Base-by-base conservation (phyloP, 1,140 invertebrate genomes). In the Papilio helenus region DNA sequence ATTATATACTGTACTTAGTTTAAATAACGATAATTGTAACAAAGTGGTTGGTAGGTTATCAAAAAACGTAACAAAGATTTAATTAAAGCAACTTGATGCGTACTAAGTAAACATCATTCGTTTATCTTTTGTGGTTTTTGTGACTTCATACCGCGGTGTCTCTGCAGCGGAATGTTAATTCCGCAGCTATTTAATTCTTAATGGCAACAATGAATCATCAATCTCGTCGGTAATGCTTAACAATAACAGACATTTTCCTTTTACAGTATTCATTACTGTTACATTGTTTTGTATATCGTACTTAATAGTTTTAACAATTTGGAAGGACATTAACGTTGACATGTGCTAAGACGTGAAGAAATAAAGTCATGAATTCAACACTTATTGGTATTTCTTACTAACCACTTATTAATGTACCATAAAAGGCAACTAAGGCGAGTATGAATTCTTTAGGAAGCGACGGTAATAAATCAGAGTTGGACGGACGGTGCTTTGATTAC, bases 391-490 rank as follows among this genome's bases (percentile, higher is more conserved):
- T 68, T 68, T 68, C 61, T 29, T 29, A 26, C 49, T 39, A 73
- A 74, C 23, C 20, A 55, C 55, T 72, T 39, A 44, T 46, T 68
- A 51, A 5, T 18, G 44, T 74, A 1, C 34, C 58, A 34, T 77
- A 77, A 65, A 77, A 77, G 29, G 76, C 58, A 65, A 65, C 51
- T 77, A 65, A 65, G 39, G 76, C 76, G 39, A 44, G 23, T 77
- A 42, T 51, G 76, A 77, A 77, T 65, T 77, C 44, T 74, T 68
- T 77, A 42, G 29, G 55, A 77, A 39, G 55, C 55, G 55, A 61
- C 55, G 58, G 76, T 77, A 77, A 77, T 77, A 77, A 77, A 77
- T 77, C 76, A 77, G 58, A 65, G 58, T 65, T 77, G 44, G 76
- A 65, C 44, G 51, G 74, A 58, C 74, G 16, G 51, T 76, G 29